A percentile compares a stretch with the other conserved stretches of the same genome.
Conservation (phyloP, 2,888 invertebrate genomes). For the Cataglyphis rosenhaueri region DNA sequence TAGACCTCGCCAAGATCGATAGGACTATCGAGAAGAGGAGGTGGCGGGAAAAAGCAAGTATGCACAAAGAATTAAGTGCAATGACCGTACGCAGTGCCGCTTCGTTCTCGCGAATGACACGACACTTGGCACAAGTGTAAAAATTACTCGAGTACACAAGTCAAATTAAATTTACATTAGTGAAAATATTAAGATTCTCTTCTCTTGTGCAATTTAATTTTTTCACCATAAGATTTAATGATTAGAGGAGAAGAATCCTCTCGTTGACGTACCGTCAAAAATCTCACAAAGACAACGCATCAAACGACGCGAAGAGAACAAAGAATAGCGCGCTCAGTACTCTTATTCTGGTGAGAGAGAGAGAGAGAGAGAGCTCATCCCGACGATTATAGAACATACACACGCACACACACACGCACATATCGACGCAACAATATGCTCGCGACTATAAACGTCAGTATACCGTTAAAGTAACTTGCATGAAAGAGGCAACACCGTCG, state of each 20-base stretch:
- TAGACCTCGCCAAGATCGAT: conserved; percentile 41
- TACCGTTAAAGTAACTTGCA: conserved; percentile 70
- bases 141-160: background rate
- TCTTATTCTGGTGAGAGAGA: conserved; percentile 8
- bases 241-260: background rate
- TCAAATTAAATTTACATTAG: background rate
- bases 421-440: conserved; percentile 23
- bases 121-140: background rate
- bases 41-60: conserved; percentile 38
- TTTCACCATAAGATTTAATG: background rate
- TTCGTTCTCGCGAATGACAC: conserved; percentile 14
- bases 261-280: background rate
- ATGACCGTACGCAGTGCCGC: conserved; percentile 15
- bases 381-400: conserved; percentile 44
- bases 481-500: conserved; percentile 49
- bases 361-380: background rate
- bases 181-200: background rate
- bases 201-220: background rate
- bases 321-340: background rate
- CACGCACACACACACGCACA: background rate
- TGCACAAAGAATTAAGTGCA: conserved; percentile 51
- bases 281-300: background rate
- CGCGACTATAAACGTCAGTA: conserved; percentile 59
- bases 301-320: conserved; percentile 13
- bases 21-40: conserved; percentile 34